phyloP scores from a whole-genome alignment of 2,888 invertebrate genomes.

The Pseudococcus jackbeardsleyi region DNA sequence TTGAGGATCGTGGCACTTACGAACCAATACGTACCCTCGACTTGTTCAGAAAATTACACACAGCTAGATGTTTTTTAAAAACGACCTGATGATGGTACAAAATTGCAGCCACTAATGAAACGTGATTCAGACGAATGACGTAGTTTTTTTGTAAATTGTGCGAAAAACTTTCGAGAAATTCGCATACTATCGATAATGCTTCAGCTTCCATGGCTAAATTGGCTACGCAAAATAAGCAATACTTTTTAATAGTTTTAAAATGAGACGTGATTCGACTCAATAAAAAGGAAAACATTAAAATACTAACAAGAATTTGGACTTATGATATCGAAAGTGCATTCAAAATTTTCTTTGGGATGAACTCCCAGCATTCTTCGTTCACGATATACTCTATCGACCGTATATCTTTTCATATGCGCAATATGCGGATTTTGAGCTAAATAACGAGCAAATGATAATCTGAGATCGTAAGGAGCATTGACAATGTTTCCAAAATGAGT shows the following conservation, averaged over 20 bases:
- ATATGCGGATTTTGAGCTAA: slow-evolving; percentile 82
- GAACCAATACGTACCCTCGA: slow-evolving; percentile 70
- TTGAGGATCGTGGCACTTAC: background rate
- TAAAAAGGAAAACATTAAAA: background rate
- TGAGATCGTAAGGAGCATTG: slow-evolving; percentile 86
- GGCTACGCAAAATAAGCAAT: slow-evolving; percentile 70
- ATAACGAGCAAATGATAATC: slow-evolving; percentile 84
- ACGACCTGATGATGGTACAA: slow-evolving; percentile 86
- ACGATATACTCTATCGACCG: slow-evolving; percentile 88
- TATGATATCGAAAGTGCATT: slow-evolving; percentile 95
- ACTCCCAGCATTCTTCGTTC: slow-evolving; percentile 83
- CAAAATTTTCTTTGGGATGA: slow-evolving; percentile 89
- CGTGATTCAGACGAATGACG: slow-evolving; percentile 83
- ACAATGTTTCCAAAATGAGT: slow-evolving; percentile 85
- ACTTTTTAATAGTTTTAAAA: slow-evolving; percentile 49
- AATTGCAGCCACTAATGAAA: slow-evolving; percentile 80
- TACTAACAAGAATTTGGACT: slow-evolving; percentile 77
- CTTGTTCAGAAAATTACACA: slow-evolving; percentile 72
- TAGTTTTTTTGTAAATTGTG: slow-evolving; percentile 76
- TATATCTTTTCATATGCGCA: slow-evolving; percentile 84
- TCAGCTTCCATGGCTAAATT: slow-evolving; percentile 88
- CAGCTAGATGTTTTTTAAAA: slow-evolving; percentile 73
- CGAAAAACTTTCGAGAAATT: slow-evolving; percentile 80
- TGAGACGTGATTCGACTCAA: too few species aligned
- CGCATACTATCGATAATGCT: slow-evolving; percentile 82